Evolutionary conservation across 2,888 invertebrate genomes (phyloP), one percentile per base, ranked within the genome.

Genomic region (Galeopsomyia nigrocyanea): DNA sequence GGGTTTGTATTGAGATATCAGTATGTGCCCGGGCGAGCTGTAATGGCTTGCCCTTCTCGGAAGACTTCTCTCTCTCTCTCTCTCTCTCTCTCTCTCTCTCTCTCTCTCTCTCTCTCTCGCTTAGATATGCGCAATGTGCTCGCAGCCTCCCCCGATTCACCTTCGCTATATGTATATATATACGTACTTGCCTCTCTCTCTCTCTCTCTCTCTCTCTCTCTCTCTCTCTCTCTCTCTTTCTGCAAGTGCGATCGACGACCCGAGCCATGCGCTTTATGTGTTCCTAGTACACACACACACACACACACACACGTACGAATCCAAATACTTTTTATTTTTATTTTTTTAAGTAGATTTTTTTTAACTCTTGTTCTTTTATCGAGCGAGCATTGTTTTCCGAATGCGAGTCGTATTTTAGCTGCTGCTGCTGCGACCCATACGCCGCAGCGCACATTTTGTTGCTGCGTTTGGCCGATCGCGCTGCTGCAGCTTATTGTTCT

Each of bases 1-100:
- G 55, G 77, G 82, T 82, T 83, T 80, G 83, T 85, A 86, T 86
- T 86, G 84, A 86, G 86, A 86, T 86, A 86, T 86, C 85, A 85
- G 85, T 83, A 84, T 82, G 63, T 83, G 82, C 79, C 79, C 79
- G 78, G 79, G 81, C 80, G 65, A 81, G 81, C 80, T 79, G 84
- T 85, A 85, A 85, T 85, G 84, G 84, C 77, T 84, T 84, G 80
- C 79, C 79, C 80, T 85, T 85, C 85, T 82, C 75, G 80, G 85
- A 85, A 85, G 77, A 79, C 79, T 74, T 78, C 79, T n/a, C 14
- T 17, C 0, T 47, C 39, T 47, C 10, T n/a, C 31, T 22, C 26
- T 19, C 16, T 47, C 47, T n/a, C 17, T 53, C 21, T 21, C 47
- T 31, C 50, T 55, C 31, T 31, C 17, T 17, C 31, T 53, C 62